phyloP scores from a whole-genome alignment of 1,140 invertebrate genomes.

The Schlechtendalia chinensis region DNA sequence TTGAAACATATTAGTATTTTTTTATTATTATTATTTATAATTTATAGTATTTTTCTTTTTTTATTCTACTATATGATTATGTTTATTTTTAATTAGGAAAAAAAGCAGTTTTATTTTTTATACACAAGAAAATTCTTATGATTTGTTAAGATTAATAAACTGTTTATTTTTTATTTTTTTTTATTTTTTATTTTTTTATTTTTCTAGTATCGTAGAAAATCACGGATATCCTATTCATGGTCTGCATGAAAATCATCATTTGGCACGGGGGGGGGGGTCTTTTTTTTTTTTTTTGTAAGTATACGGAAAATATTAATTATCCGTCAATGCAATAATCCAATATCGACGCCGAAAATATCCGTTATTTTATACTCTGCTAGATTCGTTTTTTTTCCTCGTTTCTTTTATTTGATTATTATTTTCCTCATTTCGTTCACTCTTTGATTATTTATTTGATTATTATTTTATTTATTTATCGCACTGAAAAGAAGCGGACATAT shows the following conservation, averaged over 20 bases:
- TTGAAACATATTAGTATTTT: constrained; percentile 38
- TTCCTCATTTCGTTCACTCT: constrained; percentile 14
- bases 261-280: too few relatives aligned
- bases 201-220: not conserved
- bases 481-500: constrained; percentile 45
- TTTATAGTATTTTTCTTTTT: constrained; percentile 39
- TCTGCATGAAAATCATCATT: not conserved
- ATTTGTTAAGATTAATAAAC: constrained; percentile 48
- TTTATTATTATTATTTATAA: constrained; percentile 43
- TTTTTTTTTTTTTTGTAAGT: too few relatives aligned
- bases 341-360: not conserved
- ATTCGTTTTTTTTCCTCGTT: not conserved
- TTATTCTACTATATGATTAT: constrained; percentile 46
- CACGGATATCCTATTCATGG: not conserved
- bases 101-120: constrained; percentile 38
- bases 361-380: not conserved
- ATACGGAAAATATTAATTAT: not conserved
- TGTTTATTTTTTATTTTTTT: constrained; percentile 49
- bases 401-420: constrained; percentile 23
- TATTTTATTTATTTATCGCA: not conserved
- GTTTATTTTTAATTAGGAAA: constrained; percentile 38
- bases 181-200: constrained; percentile 37
- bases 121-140: constrained; percentile 38
- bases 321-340: not conserved
- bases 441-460: not conserved